Percentiles rank a stretch among this genome's conserved stretches.
Evolutionary conservation across 2,113 vertebrate genomes (phyloP).

Genomic region (Aepyceros melampus): DNA sequence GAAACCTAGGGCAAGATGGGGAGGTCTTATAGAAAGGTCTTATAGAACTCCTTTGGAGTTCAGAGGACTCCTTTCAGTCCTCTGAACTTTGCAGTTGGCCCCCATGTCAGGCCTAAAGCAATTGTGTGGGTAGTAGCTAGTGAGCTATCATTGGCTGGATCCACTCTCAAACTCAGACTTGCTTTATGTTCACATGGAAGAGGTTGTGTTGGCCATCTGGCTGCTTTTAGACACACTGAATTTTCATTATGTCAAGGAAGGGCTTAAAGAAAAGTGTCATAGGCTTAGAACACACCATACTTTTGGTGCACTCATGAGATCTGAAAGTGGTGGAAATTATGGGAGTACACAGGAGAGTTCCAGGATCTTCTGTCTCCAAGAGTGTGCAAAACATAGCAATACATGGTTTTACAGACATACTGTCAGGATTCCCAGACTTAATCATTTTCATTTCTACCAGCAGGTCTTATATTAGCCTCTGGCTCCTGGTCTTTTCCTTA

Average conservation of each 20-base stretch:
- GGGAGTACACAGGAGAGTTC: not conserved
- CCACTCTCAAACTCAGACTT: not conserved
- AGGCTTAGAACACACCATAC: conserved; percentile 40
- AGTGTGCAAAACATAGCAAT: conserved; percentile 4
- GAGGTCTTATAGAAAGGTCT: not conserved
- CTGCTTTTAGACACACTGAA: conserved; percentile 42
- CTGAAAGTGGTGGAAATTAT: conserved; percentile 54
- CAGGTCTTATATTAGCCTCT: not conserved
- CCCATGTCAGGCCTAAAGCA: not conserved
- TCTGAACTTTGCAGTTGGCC: not conserved
- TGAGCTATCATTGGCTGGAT: not conserved
- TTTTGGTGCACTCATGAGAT: conserved; percentile 11
- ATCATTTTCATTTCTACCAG: conserved; percentile 18
- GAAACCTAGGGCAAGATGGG: not conserved
- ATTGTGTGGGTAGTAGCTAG: not conserved
- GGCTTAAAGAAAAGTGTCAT: conserved; percentile 65
- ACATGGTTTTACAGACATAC: not conserved
- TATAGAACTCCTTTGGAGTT: not conserved
- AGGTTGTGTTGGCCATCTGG: conserved; percentile 58
- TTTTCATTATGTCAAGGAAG: conserved; percentile 62
- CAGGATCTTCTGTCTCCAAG: not conserved
- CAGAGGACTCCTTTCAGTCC: not conserved
- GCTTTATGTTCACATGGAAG: conserved; percentile 20
- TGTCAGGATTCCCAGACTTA: conserved; percentile 13
- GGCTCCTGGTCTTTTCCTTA: not conserved